Evolutionary conservation across 1,140 invertebrate genomes (phyloP), one percentile per base, ranked within the genome.

Genomic region (Ceratitis capitata): DNA sequence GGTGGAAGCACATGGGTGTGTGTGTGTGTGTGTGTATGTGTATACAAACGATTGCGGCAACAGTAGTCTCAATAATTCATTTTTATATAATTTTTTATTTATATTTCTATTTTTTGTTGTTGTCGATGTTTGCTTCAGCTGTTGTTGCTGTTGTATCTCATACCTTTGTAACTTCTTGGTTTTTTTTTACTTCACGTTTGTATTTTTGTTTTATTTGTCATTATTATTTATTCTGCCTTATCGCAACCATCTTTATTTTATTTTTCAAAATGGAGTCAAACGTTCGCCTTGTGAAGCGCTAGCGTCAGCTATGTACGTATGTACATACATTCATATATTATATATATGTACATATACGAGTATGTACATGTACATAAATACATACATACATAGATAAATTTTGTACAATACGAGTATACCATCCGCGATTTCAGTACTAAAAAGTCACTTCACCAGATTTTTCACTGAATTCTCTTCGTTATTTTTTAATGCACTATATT

Each of bases 161-260:
- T 61, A 32, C 61, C 3, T 3, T 26, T 29, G 29, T 78, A 78
- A 10, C 45, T 78, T 78, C 19, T 35, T 78, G 35, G 39, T n/a
- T 78, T 29, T 42, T 23, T 78, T 23, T 35, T n/a, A n/a, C 19
- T 45, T 23, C 10, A 45, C 14, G 35, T 78, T 7, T 78, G 14
- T 32, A 2, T 35, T 64, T 14, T 35, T 32, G 42, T 74, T 45
- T 78, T 78, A 74, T 16, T 45, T 26, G 5, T 78, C 23, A 45
- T 78, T 69, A 35, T 69, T 69, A 69, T 69, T 69, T 69, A 69
- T 35, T 35, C 29, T 69, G 14, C 61, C 61, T 78, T 78, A 78
- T 78, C 69, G 39, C 69, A 47, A 78, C 69, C 69, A 78, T 78
- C 69, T 78, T 78, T 47, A 23, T 78, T 78, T 78, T 78, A 78